phyloP scores from a whole-genome alignment of 2,888 invertebrate species.

The Tachina lurida region DNA sequence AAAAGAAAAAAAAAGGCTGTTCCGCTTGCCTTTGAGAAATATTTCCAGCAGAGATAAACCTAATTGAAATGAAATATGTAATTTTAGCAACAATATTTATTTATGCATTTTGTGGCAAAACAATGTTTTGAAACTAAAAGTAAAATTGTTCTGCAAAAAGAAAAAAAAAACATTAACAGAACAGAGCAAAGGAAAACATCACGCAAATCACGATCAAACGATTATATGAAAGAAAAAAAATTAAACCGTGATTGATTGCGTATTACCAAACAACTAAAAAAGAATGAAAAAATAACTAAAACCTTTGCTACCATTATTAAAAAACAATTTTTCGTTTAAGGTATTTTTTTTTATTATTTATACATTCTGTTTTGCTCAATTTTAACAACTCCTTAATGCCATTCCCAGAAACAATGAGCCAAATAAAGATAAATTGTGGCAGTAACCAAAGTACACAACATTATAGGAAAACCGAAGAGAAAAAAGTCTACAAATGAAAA shows the following conservation, averaged over 20 bases:
- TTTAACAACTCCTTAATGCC: conserved; percentile 84
- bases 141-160: conserved; percentile 9
- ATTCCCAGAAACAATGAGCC: conserved; percentile 87
- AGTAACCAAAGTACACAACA: conserved; percentile 87
- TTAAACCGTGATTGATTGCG: conserved; percentile 69
- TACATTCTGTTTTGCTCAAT: background rate
- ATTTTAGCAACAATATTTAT: conserved; percentile 61
- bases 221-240: conserved; percentile 75
- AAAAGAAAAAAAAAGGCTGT: background rate
- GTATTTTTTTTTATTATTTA: conserved; percentile 1
- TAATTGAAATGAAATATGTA: conserved; percentile 62
- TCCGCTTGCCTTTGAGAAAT: background rate
- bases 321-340: conserved; percentile 48
- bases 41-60: background rate
- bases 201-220: conserved; percentile 83
- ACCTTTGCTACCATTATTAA: conserved; percentile 38
- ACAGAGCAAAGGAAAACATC: conserved; percentile 72
- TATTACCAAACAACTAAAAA: conserved; percentile 27
- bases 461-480: conserved; percentile 91
- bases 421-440: conserved; percentile 88
- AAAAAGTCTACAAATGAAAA: conserved; percentile 93
- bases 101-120: conserved; percentile 37
- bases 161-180: background rate
- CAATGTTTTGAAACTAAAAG: conserved; percentile 34
- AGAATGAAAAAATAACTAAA: background rate